Evolutionary conservation across 2,888 invertebrate genomes (phyloP), one percentile per base, ranked within the genome.

Genomic region (Tenthredo distinguenda): DNA sequence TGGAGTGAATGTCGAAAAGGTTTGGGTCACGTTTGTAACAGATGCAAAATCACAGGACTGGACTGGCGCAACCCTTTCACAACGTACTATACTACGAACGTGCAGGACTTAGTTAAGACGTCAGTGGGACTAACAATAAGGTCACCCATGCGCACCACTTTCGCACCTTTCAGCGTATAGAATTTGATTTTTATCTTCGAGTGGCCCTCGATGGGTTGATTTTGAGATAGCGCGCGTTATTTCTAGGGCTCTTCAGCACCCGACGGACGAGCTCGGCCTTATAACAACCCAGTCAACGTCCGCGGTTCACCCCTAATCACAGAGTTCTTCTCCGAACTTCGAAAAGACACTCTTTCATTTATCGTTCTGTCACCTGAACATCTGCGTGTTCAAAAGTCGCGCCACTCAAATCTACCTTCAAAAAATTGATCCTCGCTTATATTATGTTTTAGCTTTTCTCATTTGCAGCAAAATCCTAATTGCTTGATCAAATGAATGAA

Each of bases 101-200:
- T 85, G 86, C 83, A 88, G 91, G 90, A 90, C 91, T 91, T 91
- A 91, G 92, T 92, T 92, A 92, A 92, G 92, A 92, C 91, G 93
- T 93, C 93, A 93, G 87, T 88, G 87, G 87, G 86, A 86, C 77
- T 86, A 89, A 93, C 93, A 93, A 93, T 93, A 88, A 91, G 91
- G 90, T 92, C 92, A 92, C 86, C 91, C 93, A 92, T 93, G 93
- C 93, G 91, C 92, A 90, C 87, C 87, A 90, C 91, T 88, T 92
- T 93, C 93, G 92, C 93, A 93, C 93, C 93, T 93, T 91, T 91
- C 87, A 87, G 88, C 88, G 85, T 87, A 89, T 90, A 89, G 89
- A 90, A 90, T 92, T 91, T 89, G 93, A 93, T 93, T 91, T 90
- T 92, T 93, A 93, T 93, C 93, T 91, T 91, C 87, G 91, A 93